Evolutionary conservation across 2,888 invertebrate species (phyloP).

Genomic region (Nephrotoma flavescens): DNA sequence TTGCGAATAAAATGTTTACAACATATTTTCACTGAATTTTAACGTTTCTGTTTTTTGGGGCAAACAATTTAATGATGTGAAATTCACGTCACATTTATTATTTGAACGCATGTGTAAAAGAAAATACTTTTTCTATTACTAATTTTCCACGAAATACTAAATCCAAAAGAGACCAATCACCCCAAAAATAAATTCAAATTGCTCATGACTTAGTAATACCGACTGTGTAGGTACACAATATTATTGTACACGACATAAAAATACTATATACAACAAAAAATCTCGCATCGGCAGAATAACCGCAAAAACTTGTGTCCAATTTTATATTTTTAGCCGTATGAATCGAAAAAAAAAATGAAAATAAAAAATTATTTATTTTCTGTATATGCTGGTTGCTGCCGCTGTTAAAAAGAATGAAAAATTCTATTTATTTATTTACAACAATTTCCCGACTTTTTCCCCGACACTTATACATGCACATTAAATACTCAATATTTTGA

Average conservation of each 20-base stretch:
- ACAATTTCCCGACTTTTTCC: neutral
- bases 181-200: neutral
- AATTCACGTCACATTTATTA: neutral
- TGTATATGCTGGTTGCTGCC: neutral
- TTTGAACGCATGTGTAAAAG: neutral
- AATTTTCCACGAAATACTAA: neutral
- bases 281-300: neutral
- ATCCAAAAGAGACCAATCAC: neutral
- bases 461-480: neutral
- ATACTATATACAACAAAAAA: neutral
- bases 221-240: too few relatives aligned
- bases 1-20: too few relatives aligned
- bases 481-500: neutral
- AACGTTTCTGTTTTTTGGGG: neutral
- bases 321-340: neutral
- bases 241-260: neutral
- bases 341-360: neutral
- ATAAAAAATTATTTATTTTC: neutral
- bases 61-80: neutral
- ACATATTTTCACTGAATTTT: neutral
- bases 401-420: neutral
- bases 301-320: neutral
- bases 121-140: neutral
- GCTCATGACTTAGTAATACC: neutral
- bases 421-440: neutral